phyloP scores from a whole-genome alignment of 2,797 vertebrate genomes.

The Halcyon smyrnensis region DNA sequence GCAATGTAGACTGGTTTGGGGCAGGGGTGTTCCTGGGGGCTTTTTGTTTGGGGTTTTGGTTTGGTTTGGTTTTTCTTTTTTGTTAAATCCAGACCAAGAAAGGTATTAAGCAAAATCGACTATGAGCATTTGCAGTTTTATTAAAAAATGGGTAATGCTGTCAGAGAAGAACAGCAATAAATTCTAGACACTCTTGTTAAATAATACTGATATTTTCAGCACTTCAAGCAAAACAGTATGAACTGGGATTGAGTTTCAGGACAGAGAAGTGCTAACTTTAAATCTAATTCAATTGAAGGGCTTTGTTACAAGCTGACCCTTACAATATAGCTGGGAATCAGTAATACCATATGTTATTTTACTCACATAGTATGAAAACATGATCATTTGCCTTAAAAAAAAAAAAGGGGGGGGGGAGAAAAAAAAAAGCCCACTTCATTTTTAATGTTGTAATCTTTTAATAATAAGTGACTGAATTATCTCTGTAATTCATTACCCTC shows the following conservation, averaged over 20 bases:
- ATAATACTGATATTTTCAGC: not conserved
- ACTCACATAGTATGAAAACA: not conserved
- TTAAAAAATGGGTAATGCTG: not conserved
- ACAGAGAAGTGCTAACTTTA: conserved; percentile 27
- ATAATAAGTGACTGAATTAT: conserved; percentile 64
- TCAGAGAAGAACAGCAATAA: not conserved
- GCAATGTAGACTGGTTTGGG: not conserved
- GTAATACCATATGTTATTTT: not conserved
- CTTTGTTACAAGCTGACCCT: not conserved
- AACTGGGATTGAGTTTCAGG: not conserved
- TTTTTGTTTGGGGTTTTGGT: not conserved
- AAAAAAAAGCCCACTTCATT: conserved; percentile 6
- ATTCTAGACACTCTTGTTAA: not conserved
- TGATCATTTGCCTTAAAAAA: conserved; percentile 30
- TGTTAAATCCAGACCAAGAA: not conserved
- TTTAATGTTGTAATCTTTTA: conserved; percentile 68
- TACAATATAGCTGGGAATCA: not conserved
- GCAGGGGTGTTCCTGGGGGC: not conserved
- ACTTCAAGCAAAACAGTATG: not conserved
- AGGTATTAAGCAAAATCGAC: not conserved
- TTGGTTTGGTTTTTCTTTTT: not conserved
- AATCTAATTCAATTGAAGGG: conserved; percentile 1
- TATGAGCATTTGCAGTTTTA: not conserved
- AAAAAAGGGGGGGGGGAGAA: not conserved
- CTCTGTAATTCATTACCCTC: conserved; percentile 68